These are phyloP conservation scores for Bothrops jararaca DNA, from an alignment of 2,113 vertebrate genomes.

Conservation along the genomic window DNA sequence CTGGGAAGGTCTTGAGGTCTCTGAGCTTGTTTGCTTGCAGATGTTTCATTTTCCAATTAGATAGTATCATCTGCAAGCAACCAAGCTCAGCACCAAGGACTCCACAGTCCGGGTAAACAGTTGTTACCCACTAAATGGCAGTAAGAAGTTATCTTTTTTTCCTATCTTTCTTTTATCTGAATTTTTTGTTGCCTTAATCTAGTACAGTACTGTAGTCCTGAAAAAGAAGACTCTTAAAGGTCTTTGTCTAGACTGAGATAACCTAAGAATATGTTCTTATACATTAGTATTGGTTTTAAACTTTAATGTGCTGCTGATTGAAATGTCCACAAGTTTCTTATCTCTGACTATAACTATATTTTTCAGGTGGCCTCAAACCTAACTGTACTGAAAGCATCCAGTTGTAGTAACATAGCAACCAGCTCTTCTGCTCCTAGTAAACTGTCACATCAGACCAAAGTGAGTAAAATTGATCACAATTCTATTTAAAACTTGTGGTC, in stretches of 20 bases:
- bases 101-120: neutral
- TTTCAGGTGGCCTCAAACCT: neutral
- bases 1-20: too few species aligned
- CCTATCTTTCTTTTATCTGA: neutral
- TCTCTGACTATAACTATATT: neutral
- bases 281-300: neutral
- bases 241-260: neutral
- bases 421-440: neutral
- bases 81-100: neutral
- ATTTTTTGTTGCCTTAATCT: neutral
- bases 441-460: neutral
- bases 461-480: neutral
- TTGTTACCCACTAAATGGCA: neutral
- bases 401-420: neutral
- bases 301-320: neutral
- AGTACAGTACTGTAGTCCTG: neutral
- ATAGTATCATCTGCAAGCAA: too few species aligned
- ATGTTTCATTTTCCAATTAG: too few species aligned
- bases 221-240: neutral
- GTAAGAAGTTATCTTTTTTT: neutral
- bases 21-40: too few species aligned
- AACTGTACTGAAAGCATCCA: slow-evolving; percentile 6
- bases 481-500: neutral
- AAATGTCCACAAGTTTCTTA: neutral
- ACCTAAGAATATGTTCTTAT: neutral